These are phyloP conservation scores for Julus scanicus DNA, from an alignment of 2,888 invertebrate species.

Conservation along the genomic window DNA sequence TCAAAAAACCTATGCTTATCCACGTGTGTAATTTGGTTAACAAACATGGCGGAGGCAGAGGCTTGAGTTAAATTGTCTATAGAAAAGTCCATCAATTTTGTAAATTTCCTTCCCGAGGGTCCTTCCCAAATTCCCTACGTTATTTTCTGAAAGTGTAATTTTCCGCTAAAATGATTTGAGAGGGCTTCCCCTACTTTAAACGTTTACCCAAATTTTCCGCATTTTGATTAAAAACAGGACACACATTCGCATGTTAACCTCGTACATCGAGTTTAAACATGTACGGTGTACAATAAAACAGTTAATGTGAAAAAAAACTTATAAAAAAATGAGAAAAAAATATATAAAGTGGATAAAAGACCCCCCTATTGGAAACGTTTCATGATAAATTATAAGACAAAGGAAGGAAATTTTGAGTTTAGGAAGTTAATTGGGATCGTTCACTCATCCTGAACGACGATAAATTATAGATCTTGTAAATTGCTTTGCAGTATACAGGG, in stretches of 20 bases:
- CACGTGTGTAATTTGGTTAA: neutral
- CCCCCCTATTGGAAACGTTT: neutral
- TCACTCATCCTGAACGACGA: constrained; percentile 2
- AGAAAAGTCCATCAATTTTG: constrained; percentile 4
- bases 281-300: neutral
- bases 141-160: neutral
- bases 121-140: neutral
- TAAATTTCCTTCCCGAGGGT: neutral
- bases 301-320: neutral
- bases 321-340: neutral
- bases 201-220: neutral
- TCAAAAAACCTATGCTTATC: neutral
- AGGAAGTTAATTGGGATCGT: neutral
- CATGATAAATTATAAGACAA: neutral
- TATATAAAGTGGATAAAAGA: neutral
- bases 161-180: constrained; percentile 18
- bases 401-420: neutral
- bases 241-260: neutral
- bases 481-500: neutral
- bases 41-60: neutral
- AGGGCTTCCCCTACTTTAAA: neutral
- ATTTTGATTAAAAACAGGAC: neutral
- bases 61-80: neutral
- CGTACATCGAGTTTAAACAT: neutral
- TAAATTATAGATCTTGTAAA: neutral